Base-by-base conservation (phyloP, 2,888 invertebrate species). In the Dione juno region DNA sequence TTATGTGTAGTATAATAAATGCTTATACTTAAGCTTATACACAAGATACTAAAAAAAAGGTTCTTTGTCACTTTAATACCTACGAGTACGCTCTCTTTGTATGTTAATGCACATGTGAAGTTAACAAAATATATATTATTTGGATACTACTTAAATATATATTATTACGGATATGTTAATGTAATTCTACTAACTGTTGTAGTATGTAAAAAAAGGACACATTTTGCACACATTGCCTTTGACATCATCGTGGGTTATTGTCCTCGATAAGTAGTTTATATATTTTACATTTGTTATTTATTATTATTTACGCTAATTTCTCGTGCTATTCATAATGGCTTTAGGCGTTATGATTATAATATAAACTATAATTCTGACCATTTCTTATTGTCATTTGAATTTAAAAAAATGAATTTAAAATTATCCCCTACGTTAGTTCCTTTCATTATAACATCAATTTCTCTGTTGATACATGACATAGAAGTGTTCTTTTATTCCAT, bases 231-330 rank as follows among this genome's bases (percentile, higher is more conserved):
- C 21, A 53, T 53, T 45, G 58, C 52, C 21, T 65, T 61, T 61
- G 70, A 66, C 70, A 61, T 61, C 66, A 66, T 66, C 61, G 40
- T 61, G 21, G 70, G 70, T 66, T 45, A 66, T 66, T 66, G 70
- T 52, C 66, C 70, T 66, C 59, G 16, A 61, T 37, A 21, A 48
- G 72, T 66, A 52, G 63, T 35, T 69, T 48, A n/a, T 61, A 45
- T 69, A 41, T 63, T 52, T 64, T 37, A 37, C 64, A 48, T 45
- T 28, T 14, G 19, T 59, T 28, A 28, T 3, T 45, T 11, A 40
- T 40, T 57, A 40, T 57, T 57, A 57, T 16, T 57, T 16, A n/a
- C 37, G 19, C 52, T 11, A n/a, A n/a, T n/a, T 21, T 7, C 21
- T 35, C 50, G 35, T 57, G 16, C 10, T 59, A 59, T 35, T 37